Base-by-base conservation (phyloP, 2,113 vertebrate species). In the Quiscalus mexicanus region DNA sequence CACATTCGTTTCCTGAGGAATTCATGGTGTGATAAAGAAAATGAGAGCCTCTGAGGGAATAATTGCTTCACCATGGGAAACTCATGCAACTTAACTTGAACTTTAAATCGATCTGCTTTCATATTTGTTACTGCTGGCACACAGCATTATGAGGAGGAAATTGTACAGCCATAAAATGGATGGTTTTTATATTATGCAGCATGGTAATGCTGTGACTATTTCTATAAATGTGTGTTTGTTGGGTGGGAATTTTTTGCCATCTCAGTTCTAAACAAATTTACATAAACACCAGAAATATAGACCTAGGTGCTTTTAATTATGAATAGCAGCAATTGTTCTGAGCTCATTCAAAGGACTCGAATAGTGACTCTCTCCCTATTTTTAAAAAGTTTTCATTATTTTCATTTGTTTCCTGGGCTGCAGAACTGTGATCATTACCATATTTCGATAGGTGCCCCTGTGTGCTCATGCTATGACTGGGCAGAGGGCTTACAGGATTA, bases 401-500 rank as follows among this genome's bases (percentile, higher is more conserved):
- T 94, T 56, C 15, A 83, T 94, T 91, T 87, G 60, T 87, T 95
- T 53, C 69, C 75, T 84, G 79, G 25, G 56, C 79, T 95, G 69
- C 42, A 76, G 87, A 56, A 23, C 44, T 63, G 67, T 60, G 69
- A 73, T 73, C 79, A 96, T 97, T 96, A 96, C 89, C 97, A 97
- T 97, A 96, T 96, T 96, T 96, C 12, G 3, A 85, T 95, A 95
- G 96, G 64, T 95, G 80, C 91, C 87, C 94, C 91, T 59, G 73
- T 87, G 92, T 83, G 93, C 84, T 95, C 77, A 13, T 83, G 74
- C 84, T 87, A 93, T 45, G 70, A 92, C 93, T 85, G 94, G 96
- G 85, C 96, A 95, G 74, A 97, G 80, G 94, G 56, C 73, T 97
- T 97, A 97, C 84, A 95, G 96, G 97, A 96, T 97, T 96, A 97